Conservation (phyloP, 2,113 vertebrate genomes). For the Syngnathoides biaculeatus region DNA sequence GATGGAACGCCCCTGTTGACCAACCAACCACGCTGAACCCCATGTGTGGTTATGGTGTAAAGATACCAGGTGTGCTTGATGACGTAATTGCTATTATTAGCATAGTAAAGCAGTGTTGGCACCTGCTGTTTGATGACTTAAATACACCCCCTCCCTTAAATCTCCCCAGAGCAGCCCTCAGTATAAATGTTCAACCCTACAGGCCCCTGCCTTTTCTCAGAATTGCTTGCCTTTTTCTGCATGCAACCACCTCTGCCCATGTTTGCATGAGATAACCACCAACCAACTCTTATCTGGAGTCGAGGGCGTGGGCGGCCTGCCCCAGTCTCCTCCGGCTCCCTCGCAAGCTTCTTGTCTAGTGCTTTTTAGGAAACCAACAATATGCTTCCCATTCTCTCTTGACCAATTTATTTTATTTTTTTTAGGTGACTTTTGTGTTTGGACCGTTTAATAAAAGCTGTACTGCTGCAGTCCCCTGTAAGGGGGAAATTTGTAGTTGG, state of each 20-base stretch:
- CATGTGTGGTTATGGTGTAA: neutral
- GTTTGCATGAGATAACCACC: constrained; percentile 43
- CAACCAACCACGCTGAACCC: neutral
- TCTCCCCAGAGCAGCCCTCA: neutral
- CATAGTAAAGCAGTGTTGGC: neutral
- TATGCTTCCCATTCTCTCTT: constrained; percentile 24
- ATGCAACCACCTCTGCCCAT: constrained; percentile 2
- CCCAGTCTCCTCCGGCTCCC: neutral
- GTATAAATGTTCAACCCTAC: constrained; percentile 1
- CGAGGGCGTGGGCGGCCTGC: constrained; percentile 15
- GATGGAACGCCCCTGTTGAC: neutral
- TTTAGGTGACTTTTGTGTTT: too few species aligned
- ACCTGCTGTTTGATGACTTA: neutral
- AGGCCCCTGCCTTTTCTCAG: neutral
- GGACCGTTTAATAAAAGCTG: neutral
- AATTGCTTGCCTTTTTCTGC: neutral
- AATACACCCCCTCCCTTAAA: too few species aligned
- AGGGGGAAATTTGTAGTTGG: neutral
- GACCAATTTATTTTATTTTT: too few species aligned
- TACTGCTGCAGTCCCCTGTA: neutral
- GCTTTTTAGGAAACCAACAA: neutral
- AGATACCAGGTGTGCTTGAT: neutral
- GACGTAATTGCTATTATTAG: neutral
- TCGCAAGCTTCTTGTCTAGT: neutral
- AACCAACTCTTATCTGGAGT: constrained; percentile 30